Conservation (phyloP, 37 sponge, comb jelly and placozoan genomes). For the Beroe ovata region DNA sequence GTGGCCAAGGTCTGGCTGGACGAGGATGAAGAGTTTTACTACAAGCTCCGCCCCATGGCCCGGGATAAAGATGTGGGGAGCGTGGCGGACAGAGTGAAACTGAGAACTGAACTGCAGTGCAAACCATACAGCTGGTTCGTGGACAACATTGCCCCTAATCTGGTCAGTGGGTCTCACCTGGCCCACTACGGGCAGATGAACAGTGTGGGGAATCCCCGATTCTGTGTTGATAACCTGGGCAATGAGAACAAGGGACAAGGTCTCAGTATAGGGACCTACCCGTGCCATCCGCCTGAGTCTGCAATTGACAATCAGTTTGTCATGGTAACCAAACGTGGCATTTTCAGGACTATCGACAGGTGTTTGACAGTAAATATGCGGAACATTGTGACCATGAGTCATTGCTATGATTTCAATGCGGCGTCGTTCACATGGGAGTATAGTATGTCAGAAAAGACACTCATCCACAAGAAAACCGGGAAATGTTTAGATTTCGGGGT, state of each 20-base stretch:
- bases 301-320: constrained; percentile 64
- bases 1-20: constrained; percentile 62
- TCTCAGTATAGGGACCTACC: constrained; percentile 49
- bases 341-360: constrained; percentile 55
- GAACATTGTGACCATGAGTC: background rate
- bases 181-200: constrained; percentile 54
- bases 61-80: constrained; percentile 50
- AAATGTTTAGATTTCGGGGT: constrained; percentile 38
- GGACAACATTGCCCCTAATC: constrained; percentile 37
- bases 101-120: constrained; percentile 2
- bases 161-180: constrained; percentile 7
- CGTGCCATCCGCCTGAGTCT: constrained; percentile 5
- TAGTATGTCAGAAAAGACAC: constrained; percentile 2
- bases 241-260: constrained; percentile 55
- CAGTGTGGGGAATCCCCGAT: background rate
- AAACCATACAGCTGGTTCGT: constrained; percentile 51
- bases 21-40: constrained; percentile 55
- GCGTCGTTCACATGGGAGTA: background rate
- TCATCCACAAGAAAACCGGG: background rate
- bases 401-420: constrained; percentile 29
- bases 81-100: background rate
- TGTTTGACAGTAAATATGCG: background rate
- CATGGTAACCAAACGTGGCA: constrained; percentile 43
- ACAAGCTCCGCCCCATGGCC: constrained; percentile 62
- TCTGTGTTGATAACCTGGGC: constrained; percentile 57